Conservation (phyloP, 1,140 invertebrate species). For the Chionoecetes opilio region DNA sequence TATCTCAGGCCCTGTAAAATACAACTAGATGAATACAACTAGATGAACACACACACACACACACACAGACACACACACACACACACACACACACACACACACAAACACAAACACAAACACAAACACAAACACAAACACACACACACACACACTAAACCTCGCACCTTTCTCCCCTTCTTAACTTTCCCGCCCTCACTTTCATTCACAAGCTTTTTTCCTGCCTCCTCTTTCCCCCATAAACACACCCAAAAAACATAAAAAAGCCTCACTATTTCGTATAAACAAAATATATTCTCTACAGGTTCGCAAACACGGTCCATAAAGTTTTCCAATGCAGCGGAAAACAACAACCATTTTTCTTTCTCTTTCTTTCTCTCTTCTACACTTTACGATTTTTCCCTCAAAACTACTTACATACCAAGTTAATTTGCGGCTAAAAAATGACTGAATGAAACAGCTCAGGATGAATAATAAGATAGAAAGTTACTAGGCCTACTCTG, state of each 20-base stretch:
- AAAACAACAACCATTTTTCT: background rate
- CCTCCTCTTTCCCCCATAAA: background rate
- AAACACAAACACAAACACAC: no score
- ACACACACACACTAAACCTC: background rate
- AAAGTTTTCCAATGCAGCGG: background rate
- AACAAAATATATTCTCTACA: conserved; percentile 2
- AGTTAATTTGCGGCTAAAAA: no score
- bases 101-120: no score
- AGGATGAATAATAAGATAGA: background rate
- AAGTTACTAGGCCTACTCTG: background rate
- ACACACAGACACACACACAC: no score
- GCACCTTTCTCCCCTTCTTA: background rate
- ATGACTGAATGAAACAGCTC: no score
- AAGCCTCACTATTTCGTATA: background rate
- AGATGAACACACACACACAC: no score
- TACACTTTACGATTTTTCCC: no score
- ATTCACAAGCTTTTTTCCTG: background rate
- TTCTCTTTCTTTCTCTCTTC: background rate
- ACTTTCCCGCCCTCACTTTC: background rate
- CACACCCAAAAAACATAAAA: background rate
- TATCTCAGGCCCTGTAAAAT: no score
- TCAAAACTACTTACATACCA: no score
- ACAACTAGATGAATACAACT: no score
- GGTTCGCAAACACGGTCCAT: background rate
- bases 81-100: no score